Evolutionary conservation across 2,797 vertebrate genomes (phyloP).

Genomic region (Numenius phaeopus): DNA sequence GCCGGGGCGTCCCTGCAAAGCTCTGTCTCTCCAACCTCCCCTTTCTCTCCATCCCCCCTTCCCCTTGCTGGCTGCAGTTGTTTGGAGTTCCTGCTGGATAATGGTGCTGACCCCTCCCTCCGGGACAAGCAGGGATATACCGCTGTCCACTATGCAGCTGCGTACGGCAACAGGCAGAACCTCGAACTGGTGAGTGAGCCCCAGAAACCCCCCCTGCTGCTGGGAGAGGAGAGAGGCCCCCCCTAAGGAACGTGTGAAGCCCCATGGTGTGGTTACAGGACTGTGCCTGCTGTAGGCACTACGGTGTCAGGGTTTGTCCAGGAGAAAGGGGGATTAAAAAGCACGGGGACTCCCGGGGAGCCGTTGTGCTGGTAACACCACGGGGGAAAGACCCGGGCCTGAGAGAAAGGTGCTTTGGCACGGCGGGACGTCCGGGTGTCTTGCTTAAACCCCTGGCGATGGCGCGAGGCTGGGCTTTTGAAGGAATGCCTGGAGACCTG

Average conservation of each 20-base stretch:
- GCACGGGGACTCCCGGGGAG: fast-evolving
- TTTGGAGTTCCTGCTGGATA: constrained; percentile 96
- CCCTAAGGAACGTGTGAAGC: fast-evolving
- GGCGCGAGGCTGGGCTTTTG: not conserved
- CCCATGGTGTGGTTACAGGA: not conserved
- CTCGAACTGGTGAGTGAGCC: constrained; percentile 89
- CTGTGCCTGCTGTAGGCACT: not conserved
- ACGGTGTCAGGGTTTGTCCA: not conserved
- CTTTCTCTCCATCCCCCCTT: not conserved
- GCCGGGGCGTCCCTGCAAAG: not conserved
- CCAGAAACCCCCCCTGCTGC: not conserved
- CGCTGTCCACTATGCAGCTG: constrained; percentile 98
- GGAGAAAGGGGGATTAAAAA: not conserved
- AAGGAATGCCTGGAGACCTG: not conserved
- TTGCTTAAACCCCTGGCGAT: not conserved
- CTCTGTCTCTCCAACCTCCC: not conserved
- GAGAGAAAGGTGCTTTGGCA: not conserved
- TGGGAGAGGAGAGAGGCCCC: fast-evolving
- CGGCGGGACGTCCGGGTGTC: not conserved
- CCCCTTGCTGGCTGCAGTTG: constrained; percentile 79
- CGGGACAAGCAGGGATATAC: constrained; percentile 96
- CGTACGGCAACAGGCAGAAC: constrained; percentile 96
- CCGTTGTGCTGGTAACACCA: fast-evolving
- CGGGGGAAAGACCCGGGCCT: not conserved
- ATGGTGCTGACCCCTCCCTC: constrained; percentile 94